Base-by-base conservation (phyloP, 2,113 vertebrate species). In the Caretta caretta region DNA sequence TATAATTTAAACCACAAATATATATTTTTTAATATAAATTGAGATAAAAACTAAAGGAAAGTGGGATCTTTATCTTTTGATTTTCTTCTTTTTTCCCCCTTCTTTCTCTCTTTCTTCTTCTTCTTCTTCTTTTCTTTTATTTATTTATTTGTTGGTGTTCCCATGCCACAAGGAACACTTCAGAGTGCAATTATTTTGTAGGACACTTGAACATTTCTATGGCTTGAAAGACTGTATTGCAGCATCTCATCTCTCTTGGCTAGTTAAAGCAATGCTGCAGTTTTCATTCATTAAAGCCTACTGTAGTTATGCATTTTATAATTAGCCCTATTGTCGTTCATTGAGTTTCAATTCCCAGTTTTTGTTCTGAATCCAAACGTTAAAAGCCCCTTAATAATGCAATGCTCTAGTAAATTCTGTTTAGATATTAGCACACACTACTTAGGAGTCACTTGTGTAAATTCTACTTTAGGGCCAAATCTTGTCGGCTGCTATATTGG, bases 151-250 rank as follows among this genome's bases (percentile, higher is more conserved):
- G 9, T 54, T 54, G 53, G 53, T 80, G 38, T n/a, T 83, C 90
- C 42, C 96, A 94, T 22, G 48, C 75, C 83, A 92, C 88, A 38
- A 51, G 65, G 85, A 97, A 57, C 59, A 76, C 38, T 97, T 95
- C 57, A 87, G 87, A 94, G 25, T 93, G 59, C 78, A 95, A 97
- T 97, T 96, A 96, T 96, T 97, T 97, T 96, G 46, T 93, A 94
- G 59, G 24, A 6, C 50, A 89, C 90, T 96, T 96, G 87, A 98
- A 96, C 8, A 90, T 93, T 96, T 96, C 79, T 93, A 65, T 95
- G 93, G n/a, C 95, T 95, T 96, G 83, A 86, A 93, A 97, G 87
- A 50, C 10, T 50, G 38, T 72, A 35, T 84, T 65, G 46, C 46
- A 92, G 57, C 75, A 93, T 89, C 79, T 89, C 22, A 81, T 94